These are phyloP conservation scores for Oreochromis aureus DNA, from an alignment of 2,113 vertebrate genomes.

Conservation along the genomic window DNA sequence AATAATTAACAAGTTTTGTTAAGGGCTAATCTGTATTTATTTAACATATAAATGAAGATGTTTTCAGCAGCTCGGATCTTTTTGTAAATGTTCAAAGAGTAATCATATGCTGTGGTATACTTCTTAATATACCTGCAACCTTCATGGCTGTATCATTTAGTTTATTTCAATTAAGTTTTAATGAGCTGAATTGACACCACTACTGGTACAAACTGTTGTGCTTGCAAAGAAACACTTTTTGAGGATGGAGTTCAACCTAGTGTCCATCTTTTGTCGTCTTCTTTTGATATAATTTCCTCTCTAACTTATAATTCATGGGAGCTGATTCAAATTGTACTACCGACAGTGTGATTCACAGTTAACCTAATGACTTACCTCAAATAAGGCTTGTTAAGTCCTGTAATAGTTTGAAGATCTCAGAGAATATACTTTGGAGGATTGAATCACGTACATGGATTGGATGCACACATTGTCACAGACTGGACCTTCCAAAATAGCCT, in stretches of 20 bases:
- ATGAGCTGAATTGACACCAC: neutral
- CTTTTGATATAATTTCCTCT: neutral
- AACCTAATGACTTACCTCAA: slow-evolving; percentile 10
- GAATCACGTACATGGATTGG: slow-evolving; percentile 2
- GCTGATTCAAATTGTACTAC: neutral
- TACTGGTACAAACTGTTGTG: neutral
- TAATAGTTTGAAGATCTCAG: slow-evolving; percentile 6
- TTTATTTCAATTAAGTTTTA: neutral
- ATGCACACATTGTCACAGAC: slow-evolving; percentile 37
- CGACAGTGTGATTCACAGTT: slow-evolving; percentile 17
- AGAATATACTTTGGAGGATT: neutral
- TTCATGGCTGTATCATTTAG: neutral
- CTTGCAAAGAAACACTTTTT: neutral
- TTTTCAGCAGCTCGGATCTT: neutral
- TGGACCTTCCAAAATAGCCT: slow-evolving; percentile 53
- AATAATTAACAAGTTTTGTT: neutral
- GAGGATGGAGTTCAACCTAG: neutral
- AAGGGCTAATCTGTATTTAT: neutral
- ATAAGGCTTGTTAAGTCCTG: neutral
- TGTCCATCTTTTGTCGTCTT: neutral
- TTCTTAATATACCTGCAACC: neutral
- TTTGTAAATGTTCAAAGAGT: neutral
- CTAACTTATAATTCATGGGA: neutral
- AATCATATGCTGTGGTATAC: neutral
- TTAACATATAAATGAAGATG: neutral